Percentiles rank a stretch among this genome's conserved stretches.
These are phyloP conservation scores for Neocrepidodera transversa DNA, from an alignment of 2,888 invertebrate genomes.

Conservation along the genomic window DNA sequence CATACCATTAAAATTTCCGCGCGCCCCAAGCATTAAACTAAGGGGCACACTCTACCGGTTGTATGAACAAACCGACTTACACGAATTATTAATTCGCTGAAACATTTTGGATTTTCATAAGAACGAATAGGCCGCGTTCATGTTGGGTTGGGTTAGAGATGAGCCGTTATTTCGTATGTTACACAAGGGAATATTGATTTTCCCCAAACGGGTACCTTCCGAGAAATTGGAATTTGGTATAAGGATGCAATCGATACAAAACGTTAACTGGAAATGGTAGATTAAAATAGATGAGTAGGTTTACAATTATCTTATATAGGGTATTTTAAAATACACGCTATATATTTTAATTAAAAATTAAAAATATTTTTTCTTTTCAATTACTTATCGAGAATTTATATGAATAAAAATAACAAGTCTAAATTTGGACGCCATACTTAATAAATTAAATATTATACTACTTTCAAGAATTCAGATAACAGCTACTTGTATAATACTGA, in stretches of 20 bases:
- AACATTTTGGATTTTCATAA: slow-evolving; percentile 22
- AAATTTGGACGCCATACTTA: too few species aligned
- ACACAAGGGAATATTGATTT: neutral
- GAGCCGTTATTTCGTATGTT: neutral
- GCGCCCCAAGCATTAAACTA: slow-evolving; percentile 6
- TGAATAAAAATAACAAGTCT: too few species aligned
- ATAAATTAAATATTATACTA: too few species aligned
- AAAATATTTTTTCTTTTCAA: too few species aligned
- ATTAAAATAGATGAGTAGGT: too few species aligned
- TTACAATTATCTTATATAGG: too few species aligned
- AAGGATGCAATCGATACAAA: neutral
- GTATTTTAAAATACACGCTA: too few species aligned
- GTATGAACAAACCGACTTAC: slow-evolving; percentile 14
- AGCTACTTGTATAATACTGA: too few species aligned
- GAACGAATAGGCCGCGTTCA: neutral
- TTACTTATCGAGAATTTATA: too few species aligned
- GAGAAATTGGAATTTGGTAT: neutral
- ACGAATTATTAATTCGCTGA: slow-evolving; percentile 19
- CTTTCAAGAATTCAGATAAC: too few species aligned
- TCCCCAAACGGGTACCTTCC: neutral
- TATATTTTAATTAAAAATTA: too few species aligned
- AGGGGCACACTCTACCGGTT: slow-evolving; percentile 8
- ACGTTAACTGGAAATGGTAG: too few species aligned
- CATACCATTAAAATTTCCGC: slow-evolving; percentile 26
- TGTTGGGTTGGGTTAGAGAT: neutral